Conservation (phyloP, 2,888 invertebrate species). For the Tortrix viridana region DNA sequence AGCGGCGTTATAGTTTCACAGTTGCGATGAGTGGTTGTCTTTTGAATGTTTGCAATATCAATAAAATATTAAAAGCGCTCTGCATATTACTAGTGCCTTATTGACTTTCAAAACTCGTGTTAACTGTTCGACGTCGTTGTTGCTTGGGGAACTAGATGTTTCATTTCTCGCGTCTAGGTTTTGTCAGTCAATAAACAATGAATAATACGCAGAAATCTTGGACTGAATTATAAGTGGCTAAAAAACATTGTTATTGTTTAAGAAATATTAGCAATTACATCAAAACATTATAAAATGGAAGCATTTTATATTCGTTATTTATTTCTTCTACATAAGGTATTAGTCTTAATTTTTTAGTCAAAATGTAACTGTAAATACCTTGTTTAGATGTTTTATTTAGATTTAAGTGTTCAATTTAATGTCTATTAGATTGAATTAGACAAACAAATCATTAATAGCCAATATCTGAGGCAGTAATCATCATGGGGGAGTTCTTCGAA, state of each 20-base stretch:
- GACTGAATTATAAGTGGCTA: constrained; percentile 71
- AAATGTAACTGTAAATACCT: constrained; percentile 81
- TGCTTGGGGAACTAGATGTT: constrained; percentile 36
- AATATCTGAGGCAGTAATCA: constrained; percentile 61
- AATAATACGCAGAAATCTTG: constrained; percentile 68
- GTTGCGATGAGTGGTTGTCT: constrained; percentile 60
- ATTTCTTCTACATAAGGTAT: constrained; percentile 78
- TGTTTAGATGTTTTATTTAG: constrained; percentile 81
- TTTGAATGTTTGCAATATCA: constrained; percentile 65
- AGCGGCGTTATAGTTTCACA: constrained; percentile 52
- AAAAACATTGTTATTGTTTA: constrained; percentile 72
- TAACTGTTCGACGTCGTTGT: constrained; percentile 34
- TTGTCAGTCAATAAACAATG: constrained; percentile 70
- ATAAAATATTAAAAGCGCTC: constrained; percentile 57
- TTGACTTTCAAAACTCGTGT: constrained; percentile 71
- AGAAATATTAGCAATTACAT: constrained; percentile 72
- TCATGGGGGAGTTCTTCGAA: constrained; percentile 65
- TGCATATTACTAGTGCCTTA: constrained; percentile 73
- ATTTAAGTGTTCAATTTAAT: constrained; percentile 81
- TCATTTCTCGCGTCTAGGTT: constrained; percentile 46
- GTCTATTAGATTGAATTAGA: constrained; percentile 77
- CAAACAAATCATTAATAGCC: constrained; percentile 57
- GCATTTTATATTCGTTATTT: constrained; percentile 84
- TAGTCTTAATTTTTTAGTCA: constrained; percentile 80
- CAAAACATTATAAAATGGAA: constrained; percentile 72